These are phyloP conservation scores for Anarsia innoxiella DNA, from an alignment of 2,888 invertebrate genomes.

Conservation along the genomic window DNA sequence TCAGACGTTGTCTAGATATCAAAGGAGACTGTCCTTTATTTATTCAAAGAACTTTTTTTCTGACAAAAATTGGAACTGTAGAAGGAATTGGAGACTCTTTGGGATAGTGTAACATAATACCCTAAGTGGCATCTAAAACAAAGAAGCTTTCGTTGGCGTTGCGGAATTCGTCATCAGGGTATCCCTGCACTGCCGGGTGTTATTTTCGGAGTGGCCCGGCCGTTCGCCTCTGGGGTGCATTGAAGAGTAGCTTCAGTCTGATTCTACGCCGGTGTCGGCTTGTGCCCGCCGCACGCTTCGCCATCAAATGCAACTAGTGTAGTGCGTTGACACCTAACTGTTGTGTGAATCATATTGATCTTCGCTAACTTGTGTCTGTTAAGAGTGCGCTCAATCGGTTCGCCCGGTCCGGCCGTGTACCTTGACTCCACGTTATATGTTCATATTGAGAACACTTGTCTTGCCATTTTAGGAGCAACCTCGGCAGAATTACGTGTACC, in stretches of 20 bases:
- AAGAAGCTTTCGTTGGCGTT: slow-evolving; percentile 38
- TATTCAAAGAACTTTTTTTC: slow-evolving; percentile 5
- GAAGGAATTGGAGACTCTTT: background rate
- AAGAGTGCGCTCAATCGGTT: slow-evolving; percentile 52
- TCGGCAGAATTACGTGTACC: slow-evolving; percentile 55
- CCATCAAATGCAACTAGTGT: slow-evolving; percentile 52
- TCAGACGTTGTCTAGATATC: slow-evolving; percentile 43
- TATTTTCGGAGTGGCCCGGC: slow-evolving; percentile 64
- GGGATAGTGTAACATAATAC: slow-evolving; percentile 3
- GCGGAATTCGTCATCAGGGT: slow-evolving; percentile 60
- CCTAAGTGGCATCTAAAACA: slow-evolving; percentile 33
- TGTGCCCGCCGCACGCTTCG: slow-evolving; percentile 46
- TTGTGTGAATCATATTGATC: slow-evolving; percentile 63
- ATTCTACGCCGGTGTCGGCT: slow-evolving; percentile 49
- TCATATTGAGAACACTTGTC: slow-evolving; percentile 56
- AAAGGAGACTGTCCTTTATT: slow-evolving; percentile 25
- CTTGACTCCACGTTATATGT: slow-evolving; percentile 61
- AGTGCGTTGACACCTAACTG: slow-evolving; percentile 73
- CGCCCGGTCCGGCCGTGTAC: slow-evolving; percentile 46
- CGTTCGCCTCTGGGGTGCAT: slow-evolving; percentile 61
- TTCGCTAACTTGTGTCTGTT: slow-evolving; percentile 51
- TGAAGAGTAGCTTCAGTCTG: slow-evolving; percentile 48
- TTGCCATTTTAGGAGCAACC: slow-evolving; percentile 63
- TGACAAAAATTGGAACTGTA: background rate
- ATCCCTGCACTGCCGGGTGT: slow-evolving; percentile 68